Evolutionary conservation across 2,888 invertebrate species (phyloP).

Genomic region (Patella depressa): DNA sequence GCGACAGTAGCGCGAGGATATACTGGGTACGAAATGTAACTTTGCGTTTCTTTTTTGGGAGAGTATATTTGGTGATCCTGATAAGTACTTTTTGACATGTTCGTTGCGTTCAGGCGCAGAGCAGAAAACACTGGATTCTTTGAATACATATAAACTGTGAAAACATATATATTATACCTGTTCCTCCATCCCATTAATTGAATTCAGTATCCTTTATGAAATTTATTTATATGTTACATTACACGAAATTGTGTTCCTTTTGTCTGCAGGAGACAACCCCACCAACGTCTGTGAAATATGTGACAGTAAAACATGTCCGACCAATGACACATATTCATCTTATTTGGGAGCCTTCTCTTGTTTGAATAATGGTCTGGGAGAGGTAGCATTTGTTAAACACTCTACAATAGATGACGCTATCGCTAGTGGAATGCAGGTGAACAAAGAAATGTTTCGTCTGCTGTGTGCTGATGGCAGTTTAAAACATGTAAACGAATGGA

Average conservation of each 20-base stretch:
- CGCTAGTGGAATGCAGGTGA: not conserved
- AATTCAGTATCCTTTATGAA: no score
- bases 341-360: conserved; percentile 88
- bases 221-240: not conserved
- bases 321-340: conserved; percentile 84
- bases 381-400: conserved; percentile 83
- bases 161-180: no score
- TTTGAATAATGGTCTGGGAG: conserved; percentile 83
- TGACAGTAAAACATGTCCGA: conserved; percentile 74
- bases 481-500: conserved; percentile 83
- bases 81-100: no score
- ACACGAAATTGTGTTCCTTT: not conserved
- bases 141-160: no score
- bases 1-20: no score
- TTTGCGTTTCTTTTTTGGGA: no score
- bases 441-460: conserved; percentile 81
- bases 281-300: conserved; percentile 85
- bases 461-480: conserved; percentile 90
- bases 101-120: no score
- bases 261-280: conserved; percentile 77
- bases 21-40: no score
- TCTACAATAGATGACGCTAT: conserved; percentile 28
- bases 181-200: no score
- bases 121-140: no score
- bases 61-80: no score